These are phyloP conservation scores for Macrosiphum euphorbiae DNA, from an alignment of 2,888 invertebrate genomes.

Conservation along the genomic window DNA sequence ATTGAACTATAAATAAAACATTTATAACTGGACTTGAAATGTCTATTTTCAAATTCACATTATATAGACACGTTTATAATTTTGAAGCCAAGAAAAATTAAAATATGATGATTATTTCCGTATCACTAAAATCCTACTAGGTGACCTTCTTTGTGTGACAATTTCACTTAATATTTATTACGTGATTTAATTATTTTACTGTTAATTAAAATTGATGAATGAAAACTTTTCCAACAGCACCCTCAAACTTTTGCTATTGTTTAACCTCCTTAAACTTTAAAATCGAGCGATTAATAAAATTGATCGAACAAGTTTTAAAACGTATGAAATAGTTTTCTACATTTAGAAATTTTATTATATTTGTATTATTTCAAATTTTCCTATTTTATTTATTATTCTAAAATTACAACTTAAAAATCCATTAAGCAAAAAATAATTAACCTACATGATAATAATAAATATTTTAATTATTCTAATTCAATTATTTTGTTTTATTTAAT, in stretches of 20 bases:
- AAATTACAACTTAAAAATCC: not conserved
- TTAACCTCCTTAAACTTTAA: not conserved
- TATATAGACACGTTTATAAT: not conserved
- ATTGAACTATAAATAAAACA: not conserved
- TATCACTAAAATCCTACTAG: not conserved
- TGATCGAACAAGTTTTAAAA: slow-evolving; percentile 16
- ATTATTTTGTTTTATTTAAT: not conserved
- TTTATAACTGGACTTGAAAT: not conserved
- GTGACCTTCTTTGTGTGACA: not conserved
- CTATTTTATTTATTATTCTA: not conserved
- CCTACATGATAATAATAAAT: not conserved
- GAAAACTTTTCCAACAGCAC: slow-evolving; percentile 17
- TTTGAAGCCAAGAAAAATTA: not conserved
- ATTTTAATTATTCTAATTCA: not conserved
- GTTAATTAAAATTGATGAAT: slow-evolving; percentile 47
- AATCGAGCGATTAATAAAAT: slow-evolving; percentile 36
- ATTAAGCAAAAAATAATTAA: not conserved
- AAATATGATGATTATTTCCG: slow-evolving; percentile 19
- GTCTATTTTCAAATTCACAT: not conserved
- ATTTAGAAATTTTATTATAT: slow-evolving; percentile 1
- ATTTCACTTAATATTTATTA: slow-evolving; percentile 40
- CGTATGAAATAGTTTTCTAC: slow-evolving; percentile 7
- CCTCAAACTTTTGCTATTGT: slow-evolving; percentile 39
- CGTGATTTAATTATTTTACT: slow-evolving; percentile 39
- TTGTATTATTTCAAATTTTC: not conserved